Percentiles rank a stretch among this genome's conserved stretches.
These are phyloP conservation scores for Melanerpes aurifrons DNA, from an alignment of 2,113 vertebrate species.

Conservation along the genomic window DNA sequence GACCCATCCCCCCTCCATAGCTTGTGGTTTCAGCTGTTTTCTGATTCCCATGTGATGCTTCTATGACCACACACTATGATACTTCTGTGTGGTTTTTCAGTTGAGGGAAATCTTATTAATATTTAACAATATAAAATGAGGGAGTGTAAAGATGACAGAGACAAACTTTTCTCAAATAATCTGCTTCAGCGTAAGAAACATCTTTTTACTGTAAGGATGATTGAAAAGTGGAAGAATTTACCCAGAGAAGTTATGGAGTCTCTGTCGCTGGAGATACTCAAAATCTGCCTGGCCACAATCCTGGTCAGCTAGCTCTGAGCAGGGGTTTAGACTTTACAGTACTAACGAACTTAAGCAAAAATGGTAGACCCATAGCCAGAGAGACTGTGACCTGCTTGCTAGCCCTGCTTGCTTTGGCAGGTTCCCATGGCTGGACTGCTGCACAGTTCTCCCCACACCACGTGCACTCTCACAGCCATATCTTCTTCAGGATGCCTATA, in stretches of 20 bases:
- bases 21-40: not conserved
- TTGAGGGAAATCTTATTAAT: not conserved
- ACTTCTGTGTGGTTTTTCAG: not conserved
- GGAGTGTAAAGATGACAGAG: not conserved
- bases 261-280: not conserved
- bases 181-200: not conserved
- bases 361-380: not conserved
- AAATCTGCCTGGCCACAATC: not conserved
- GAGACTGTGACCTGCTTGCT: not conserved
- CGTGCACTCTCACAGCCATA: not conserved
- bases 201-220: not conserved
- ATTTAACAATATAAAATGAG: not conserved
- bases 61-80: accelerated
- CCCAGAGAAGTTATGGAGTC: no score
- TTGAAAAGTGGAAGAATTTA: not conserved
- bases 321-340: not conserved
- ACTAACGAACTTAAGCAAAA: not conserved
- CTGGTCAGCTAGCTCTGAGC: not conserved
- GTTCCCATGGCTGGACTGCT: not conserved
- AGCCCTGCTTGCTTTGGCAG: not conserved
- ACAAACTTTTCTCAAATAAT: not conserved
- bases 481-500: not conserved
- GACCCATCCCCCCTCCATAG: no score
- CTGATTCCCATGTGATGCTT: not conserved
- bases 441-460: not conserved